Evolutionary conservation across 2,113 vertebrate species (phyloP), one percentile per base, ranked within the genome.

Genomic region (Tupaia chinensis): DNA sequence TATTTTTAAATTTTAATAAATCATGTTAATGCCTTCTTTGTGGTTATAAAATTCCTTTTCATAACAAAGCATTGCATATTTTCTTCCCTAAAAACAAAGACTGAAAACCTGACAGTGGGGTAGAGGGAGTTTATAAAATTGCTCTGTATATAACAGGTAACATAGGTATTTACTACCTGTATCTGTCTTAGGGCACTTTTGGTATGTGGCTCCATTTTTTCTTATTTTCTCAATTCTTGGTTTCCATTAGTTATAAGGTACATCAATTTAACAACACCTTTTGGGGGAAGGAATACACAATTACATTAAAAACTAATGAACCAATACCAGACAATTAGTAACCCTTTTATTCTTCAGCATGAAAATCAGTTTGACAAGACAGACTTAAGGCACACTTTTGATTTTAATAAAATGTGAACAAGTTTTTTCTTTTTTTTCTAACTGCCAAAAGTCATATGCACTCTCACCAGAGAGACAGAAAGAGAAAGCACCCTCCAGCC

Each of bases 1-100:
- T 89, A 88, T 16, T 95, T 95, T 78, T 83, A 61, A 86, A 82
- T 76, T 89, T 68, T 72, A 89, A 87, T 27, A 86, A 94, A 82
- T 76, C 20, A 81, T 80, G 11, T 27, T 58, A 84, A 77, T 83
- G 22, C 4, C 12, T 89, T 92, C 23, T 56, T 95, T 58, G 65
- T 32, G 66, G 22, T 19, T 60, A 34, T 25, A 74, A 91, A 79
- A 58, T 79, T 8, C 19, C 34, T 74, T 77, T 92, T 23, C 29
- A 53, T 32, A 11, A 58, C 19, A 69, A 95, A 82, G 20, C 10
- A 23, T 17, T 86, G 60, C 4, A 7, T 34, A 8, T 4, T 81
- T 88, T 96, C 81, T 82, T 96, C 25, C 16, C 12, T 60, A 60
- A 91, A 95, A 91, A 70, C 15, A 82, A 86, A 70, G 25, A 91